These are phyloP conservation scores for Drosophila truncata DNA, from an alignment of 1,140 invertebrate genomes.

Conservation along the genomic window DNA sequence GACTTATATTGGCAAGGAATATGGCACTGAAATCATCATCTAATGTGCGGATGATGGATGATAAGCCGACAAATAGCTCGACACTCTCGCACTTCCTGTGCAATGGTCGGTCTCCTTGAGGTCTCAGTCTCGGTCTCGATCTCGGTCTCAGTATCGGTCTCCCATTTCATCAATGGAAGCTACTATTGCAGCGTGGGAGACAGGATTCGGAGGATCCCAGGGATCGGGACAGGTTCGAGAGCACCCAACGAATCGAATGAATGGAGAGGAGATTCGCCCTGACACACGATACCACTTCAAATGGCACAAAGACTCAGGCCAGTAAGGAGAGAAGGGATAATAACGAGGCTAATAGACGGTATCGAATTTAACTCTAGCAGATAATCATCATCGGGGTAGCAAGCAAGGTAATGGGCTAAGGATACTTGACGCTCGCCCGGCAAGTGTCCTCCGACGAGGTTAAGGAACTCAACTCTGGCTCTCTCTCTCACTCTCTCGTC, in stretches of 20 bases:
- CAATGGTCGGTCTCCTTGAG: background rate
- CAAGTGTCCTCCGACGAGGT: constrained; percentile 66
- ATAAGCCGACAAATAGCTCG: constrained; percentile 71
- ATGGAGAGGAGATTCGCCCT: constrained; percentile 48
- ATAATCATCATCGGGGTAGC: constrained; percentile 81
- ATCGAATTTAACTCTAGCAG: constrained; percentile 84
- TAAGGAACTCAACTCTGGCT: constrained; percentile 47
- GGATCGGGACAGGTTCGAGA: constrained; percentile 34
- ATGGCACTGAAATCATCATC: constrained; percentile 42
- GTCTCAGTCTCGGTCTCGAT: constrained; percentile 2
- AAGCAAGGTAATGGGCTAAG: constrained; percentile 65
- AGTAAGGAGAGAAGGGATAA: constrained; percentile 66
- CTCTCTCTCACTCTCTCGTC: background rate
- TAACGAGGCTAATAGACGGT: constrained; percentile 85
- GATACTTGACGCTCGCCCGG: constrained; percentile 74
- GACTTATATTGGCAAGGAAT: constrained; percentile 59
- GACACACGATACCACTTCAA: constrained; percentile 83
- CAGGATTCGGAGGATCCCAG: background rate
- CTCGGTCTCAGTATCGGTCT: constrained; percentile 21
- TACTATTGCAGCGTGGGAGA: constrained; percentile 71
- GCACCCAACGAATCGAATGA: constrained; percentile 54
- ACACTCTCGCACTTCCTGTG: constrained; percentile 68
- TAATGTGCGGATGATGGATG: constrained; percentile 62
- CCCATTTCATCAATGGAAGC: constrained; percentile 73
- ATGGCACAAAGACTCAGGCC: constrained; percentile 35